Evolutionary conservation across 2,113 vertebrate species (phyloP).

Genomic region (Silurus meridionalis): DNA sequence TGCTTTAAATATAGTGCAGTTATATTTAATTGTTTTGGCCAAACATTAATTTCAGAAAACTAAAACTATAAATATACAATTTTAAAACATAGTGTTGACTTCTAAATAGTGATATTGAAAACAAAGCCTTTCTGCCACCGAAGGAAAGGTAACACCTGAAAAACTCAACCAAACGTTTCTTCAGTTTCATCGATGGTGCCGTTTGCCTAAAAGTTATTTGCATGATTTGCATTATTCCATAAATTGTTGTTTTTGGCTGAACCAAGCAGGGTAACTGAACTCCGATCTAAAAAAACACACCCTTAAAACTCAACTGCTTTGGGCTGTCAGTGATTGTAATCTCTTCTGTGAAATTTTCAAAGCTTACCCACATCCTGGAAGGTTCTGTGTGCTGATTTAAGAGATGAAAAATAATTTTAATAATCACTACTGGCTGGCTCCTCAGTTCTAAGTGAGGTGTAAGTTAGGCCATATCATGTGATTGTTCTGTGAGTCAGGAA

Average conservation of each 20-base stretch:
- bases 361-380: background rate
- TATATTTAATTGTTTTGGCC: background rate
- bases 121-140: background rate
- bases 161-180: background rate
- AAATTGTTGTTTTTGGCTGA: background rate
- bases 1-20: background rate
- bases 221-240: slow-evolving; percentile 3
- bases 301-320: background rate
- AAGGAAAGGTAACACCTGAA: background rate
- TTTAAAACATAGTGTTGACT: background rate
- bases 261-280: background rate
- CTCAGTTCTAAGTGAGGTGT: background rate
- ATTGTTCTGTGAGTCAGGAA: slow-evolving; percentile 61
- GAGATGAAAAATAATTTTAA: background rate
- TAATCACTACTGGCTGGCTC: background rate
- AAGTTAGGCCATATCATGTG: slow-evolving; percentile 15
- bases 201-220: background rate
- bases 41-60: background rate
- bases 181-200: background rate
- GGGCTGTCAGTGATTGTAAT: background rate
- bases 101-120: background rate
- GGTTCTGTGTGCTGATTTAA: background rate
- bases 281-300: background rate
- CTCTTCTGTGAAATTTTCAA: background rate
- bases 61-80: background rate